Evolutionary conservation across 2,888 invertebrate species (phyloP).

Genomic region (Frankliniella fusca): DNA sequence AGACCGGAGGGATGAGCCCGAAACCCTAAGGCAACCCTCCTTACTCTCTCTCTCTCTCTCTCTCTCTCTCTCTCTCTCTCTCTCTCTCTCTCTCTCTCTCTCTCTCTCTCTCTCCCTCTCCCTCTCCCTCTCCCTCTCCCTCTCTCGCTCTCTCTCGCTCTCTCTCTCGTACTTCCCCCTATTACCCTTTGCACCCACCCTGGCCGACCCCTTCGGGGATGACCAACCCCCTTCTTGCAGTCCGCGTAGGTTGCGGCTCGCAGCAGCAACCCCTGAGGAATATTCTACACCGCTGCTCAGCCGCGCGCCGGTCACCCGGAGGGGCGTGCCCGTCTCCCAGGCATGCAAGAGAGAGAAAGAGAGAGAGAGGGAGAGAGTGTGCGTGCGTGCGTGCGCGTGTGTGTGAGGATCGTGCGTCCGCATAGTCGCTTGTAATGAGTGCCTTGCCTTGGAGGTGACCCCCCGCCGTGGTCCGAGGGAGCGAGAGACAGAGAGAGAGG

Average conservation of each 20-base stretch:
- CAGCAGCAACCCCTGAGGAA: not conserved
- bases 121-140: too few relatives aligned
- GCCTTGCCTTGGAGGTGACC: slow-evolving; percentile 14
- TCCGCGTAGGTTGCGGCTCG: not conserved
- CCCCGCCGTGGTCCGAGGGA: not conserved
- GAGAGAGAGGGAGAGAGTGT: not conserved
- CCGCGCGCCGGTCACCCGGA: not conserved
- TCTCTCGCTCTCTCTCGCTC: too few relatives aligned
- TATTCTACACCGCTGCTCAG: not conserved
- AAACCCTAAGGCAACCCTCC: too few relatives aligned
- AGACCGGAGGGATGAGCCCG: too few relatives aligned
- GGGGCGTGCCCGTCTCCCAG: not conserved
- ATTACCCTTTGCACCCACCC: not conserved
- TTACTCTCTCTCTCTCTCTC: too few relatives aligned
- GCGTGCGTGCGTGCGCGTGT: not conserved
- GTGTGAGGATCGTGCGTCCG: not conserved
- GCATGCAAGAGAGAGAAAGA: too few relatives aligned
- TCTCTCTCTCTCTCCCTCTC: not conserved
- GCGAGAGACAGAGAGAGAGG: not conserved
- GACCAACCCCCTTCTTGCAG: too few relatives aligned
- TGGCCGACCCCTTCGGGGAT: too few relatives aligned
- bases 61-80: slow-evolving; percentile 1
- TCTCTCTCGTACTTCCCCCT: not conserved
- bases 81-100: not conserved
- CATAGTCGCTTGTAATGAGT: slow-evolving; percentile 7